These are phyloP conservation scores for Tadarida brasiliensis DNA, from an alignment of 2,797 vertebrate genomes.

Conservation along the genomic window DNA sequence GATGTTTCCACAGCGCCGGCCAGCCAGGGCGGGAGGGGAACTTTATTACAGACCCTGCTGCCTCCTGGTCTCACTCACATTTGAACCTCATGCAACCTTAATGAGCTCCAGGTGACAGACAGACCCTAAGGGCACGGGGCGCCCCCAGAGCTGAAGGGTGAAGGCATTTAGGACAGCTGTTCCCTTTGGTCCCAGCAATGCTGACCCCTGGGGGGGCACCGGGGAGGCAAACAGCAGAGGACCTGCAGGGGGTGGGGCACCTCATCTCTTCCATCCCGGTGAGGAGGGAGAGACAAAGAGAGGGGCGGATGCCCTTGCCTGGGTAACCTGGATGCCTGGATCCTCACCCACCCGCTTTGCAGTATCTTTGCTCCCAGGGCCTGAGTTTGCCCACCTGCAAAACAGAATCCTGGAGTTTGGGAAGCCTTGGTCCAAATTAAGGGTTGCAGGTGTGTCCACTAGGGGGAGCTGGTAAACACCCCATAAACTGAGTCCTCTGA, in stretches of 20 bases:
- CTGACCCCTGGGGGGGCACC: not conserved
- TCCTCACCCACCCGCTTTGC: not conserved
- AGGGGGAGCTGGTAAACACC: not conserved
- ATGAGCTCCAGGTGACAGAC: not conserved
- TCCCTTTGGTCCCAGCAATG: not conserved
- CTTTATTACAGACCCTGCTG: not conserved
- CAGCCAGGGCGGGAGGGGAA: not conserved
- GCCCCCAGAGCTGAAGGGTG: not conserved
- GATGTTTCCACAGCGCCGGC: not conserved
- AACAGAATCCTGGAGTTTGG: not conserved
- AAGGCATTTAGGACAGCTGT: not conserved
- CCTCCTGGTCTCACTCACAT: constrained; percentile 56
- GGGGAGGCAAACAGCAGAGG: not conserved
- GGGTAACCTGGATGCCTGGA: not conserved
- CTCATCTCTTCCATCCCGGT: not conserved
- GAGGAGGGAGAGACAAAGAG: not conserved
- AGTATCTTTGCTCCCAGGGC: not conserved
- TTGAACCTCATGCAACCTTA: constrained; percentile 41
- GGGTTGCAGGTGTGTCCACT: not conserved
- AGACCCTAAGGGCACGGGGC: not conserved
- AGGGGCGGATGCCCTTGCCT: no score
- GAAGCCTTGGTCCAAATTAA: not conserved
- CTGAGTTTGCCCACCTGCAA: not conserved
- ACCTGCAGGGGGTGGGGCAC: not conserved
- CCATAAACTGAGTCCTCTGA: not conserved